Percentiles rank a stretch among this genome's conserved stretches.
phyloP scores from a whole-genome alignment of 1,140 invertebrate genomes.

The Spodoptera frugiperda region DNA sequence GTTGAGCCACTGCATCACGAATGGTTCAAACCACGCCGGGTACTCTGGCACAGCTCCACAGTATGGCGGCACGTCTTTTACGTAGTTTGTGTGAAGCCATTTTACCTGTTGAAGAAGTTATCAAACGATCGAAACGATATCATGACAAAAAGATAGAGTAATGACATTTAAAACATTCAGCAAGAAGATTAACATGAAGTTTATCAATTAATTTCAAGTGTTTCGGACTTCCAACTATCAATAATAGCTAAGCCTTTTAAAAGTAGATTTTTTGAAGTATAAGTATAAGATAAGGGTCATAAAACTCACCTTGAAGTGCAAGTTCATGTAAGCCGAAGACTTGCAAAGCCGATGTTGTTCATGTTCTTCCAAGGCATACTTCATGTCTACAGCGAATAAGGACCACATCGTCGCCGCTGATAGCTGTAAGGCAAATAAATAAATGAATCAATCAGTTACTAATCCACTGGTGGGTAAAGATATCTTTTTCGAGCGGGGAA shows the following conservation, averaged over 20 bases:
- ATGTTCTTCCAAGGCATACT: constrained; percentile 99
- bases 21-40: constrained; percentile 99
- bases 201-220: too few relatives aligned
- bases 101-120: constrained; percentile 89
- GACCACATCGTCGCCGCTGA: constrained; percentile 99
- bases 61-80: constrained; percentile 98
- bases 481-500: too few relatives aligned
- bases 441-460: too few relatives aligned
- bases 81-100: constrained; percentile 99
- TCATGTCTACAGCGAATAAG: constrained; percentile 98
- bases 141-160: too few relatives aligned
- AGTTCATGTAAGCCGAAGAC: constrained; percentile 99
- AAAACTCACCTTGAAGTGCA: constrained; percentile 97
- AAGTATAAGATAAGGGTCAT: too few relatives aligned
- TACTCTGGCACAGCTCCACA: constrained; percentile 98
- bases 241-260: too few relatives aligned
- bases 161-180: too few relatives aligned
- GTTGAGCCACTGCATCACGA: constrained; percentile 99
- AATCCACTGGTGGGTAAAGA: too few relatives aligned
- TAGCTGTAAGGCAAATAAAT: constrained; percentile 90
- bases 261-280: too few relatives aligned
- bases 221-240: too few relatives aligned
- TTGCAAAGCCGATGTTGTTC: constrained; percentile 98
- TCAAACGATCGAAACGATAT: too few relatives aligned
- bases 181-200: too few relatives aligned